A percentile compares a stretch with the other conserved stretches of the same genome.
Evolutionary conservation across 2,113 vertebrate species (phyloP).

Genomic region (Callaeas wilsoni): DNA sequence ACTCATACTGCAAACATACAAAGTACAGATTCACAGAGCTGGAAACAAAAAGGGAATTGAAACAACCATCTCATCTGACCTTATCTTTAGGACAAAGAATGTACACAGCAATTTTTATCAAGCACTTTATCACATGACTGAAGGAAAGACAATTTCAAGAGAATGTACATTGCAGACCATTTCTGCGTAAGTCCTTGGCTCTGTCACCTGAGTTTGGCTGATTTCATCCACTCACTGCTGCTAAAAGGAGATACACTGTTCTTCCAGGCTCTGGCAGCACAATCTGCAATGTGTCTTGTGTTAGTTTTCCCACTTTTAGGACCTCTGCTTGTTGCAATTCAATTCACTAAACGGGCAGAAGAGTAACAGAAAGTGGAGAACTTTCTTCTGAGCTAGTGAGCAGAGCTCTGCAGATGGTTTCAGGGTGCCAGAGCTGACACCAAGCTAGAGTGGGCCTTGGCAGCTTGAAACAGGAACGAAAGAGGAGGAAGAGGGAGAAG

Average conservation of each 20-base stretch:
- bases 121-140: not conserved
- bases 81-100: constrained; percentile 5
- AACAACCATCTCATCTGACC: constrained; percentile 7
- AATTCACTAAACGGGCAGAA: not conserved
- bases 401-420: not conserved
- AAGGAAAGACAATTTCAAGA: not conserved
- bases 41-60: constrained; percentile 31
- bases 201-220: not conserved
- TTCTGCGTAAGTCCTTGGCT: not conserved
- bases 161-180: not conserved
- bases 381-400: not conserved
- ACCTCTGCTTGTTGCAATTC: not conserved
- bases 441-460: not conserved
- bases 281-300: not conserved
- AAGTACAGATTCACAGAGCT: not conserved
- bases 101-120: not conserved
- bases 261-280: not conserved
- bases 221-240: not conserved
- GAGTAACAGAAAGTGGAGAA: not conserved
- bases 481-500: not conserved
- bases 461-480: not conserved
- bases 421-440: not conserved
- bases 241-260: not conserved
- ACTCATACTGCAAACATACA: not conserved
- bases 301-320: not conserved